Evolutionary conservation across 2,113 vertebrate genomes (phyloP).

Genomic region (Excalfactoria chinensis): DNA sequence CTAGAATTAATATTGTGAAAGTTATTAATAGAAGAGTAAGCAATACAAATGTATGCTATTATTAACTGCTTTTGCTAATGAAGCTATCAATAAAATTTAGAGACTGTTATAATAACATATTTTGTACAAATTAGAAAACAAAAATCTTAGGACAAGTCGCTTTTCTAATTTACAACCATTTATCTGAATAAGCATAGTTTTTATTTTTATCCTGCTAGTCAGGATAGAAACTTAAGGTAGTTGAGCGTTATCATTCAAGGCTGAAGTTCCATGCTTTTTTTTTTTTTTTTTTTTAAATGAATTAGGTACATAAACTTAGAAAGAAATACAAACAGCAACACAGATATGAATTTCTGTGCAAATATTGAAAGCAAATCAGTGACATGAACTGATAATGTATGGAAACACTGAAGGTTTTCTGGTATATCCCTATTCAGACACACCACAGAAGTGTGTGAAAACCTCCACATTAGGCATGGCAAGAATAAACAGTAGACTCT

Average conservation of each 20-base stretch:
- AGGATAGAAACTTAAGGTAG: background rate
- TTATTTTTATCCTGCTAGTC: background rate
- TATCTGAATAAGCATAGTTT: background rate
- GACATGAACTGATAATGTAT: background rate
- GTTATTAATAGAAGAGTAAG: conserved; percentile 15
- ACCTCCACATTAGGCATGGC: background rate
- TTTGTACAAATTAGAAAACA: background rate
- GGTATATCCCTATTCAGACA: background rate
- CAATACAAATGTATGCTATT: conserved; percentile 35
- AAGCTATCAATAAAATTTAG: conserved; percentile 2
- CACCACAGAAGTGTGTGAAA: background rate
- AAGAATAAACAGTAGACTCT: background rate
- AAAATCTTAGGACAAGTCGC: background rate
- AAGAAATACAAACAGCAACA: background rate
- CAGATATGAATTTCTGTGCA: background rate
- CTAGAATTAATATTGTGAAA: background rate
- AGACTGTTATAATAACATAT: background rate
- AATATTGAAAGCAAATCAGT: background rate
- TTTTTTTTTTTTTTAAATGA: background rate
- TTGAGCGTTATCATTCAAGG: background rate
- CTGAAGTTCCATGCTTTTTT: background rate
- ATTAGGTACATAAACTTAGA: background rate
- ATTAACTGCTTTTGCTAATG: conserved; percentile 25
- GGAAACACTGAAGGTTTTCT: background rate
- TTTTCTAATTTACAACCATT: background rate